Conservation (phyloP, 1,140 invertebrate species). For the Stratiolaelaps scimitus region DNA sequence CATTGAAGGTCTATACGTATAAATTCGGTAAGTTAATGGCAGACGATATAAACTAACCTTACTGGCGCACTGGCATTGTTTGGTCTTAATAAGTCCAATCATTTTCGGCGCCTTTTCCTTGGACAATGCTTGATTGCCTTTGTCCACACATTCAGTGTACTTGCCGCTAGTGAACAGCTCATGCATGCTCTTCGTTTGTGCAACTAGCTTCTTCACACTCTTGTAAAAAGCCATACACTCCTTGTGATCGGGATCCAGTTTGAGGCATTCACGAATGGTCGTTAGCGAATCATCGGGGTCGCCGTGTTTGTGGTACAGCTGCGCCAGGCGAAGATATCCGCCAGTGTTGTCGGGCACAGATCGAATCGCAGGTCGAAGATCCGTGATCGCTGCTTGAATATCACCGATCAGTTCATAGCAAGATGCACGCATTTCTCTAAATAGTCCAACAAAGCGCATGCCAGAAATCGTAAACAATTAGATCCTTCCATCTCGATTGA, state of each 20-base stretch:
- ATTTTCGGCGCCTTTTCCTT: slow-evolving; percentile 60
- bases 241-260: slow-evolving; percentile 94
- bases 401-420: slow-evolving; percentile 68
- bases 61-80: slow-evolving; percentile 42
- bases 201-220: slow-evolving; percentile 88
- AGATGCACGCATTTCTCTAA: slow-evolving; percentile 72
- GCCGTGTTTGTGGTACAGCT: slow-evolving; percentile 74
- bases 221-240: slow-evolving; percentile 93
- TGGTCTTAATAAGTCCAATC: slow-evolving; percentile 54
- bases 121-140: slow-evolving; percentile 52
- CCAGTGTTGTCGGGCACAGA: slow-evolving; percentile 78
- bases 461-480: slow-evolving; percentile 36
- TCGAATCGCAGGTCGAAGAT: slow-evolving; percentile 77
- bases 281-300: slow-evolving; percentile 78
- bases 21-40: too few species aligned
- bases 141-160: slow-evolving; percentile 59
- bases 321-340: slow-evolving; percentile 68
- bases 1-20: too few species aligned
- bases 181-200: slow-evolving; percentile 61
- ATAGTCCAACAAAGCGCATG: slow-evolving; percentile 71
- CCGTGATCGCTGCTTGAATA: slow-evolving; percentile 69
- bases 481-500: neutral
- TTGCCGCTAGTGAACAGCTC: slow-evolving; percentile 54
- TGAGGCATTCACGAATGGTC: slow-evolving; percentile 91
- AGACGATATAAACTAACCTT: slow-evolving; percentile 38